Base-by-base conservation (phyloP, 2,888 invertebrate genomes). In the Nematopogon swammerdamellus region DNA sequence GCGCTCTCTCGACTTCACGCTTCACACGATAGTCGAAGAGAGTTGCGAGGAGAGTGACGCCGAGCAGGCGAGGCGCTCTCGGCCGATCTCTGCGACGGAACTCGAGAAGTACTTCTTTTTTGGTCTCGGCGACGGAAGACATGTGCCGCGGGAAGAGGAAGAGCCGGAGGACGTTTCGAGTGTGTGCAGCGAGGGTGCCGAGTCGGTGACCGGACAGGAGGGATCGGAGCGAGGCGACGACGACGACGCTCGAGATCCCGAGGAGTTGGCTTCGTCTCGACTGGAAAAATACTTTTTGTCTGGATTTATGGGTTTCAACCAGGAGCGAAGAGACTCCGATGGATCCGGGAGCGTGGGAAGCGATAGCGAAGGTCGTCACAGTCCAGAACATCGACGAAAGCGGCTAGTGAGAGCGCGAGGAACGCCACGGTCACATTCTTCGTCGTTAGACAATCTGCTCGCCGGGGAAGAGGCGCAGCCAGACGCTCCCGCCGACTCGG, bases 11-110 rank as follows among this genome's bases (percentile, higher is more conserved):
- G 93, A 95, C 71, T 93, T 94, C 65, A 94, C 94, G 1, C 75
- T 95, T 54, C 95, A 95, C 64, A 95, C 95, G 1, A 95, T 95
- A 58, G 89, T 94, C 20, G 95, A 95, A 74, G 95, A 95, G 72
- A 94, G 93, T 61, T 95, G 95, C 68, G 95, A 95, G 74, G 95
- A 95, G 70, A 94, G 94, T 68, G 92, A 92, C 70, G 84, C 89
- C 53, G 92, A 92, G 60, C 67, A 75, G 57, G 68, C 69, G 62
- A 81, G 79, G 73, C 84, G 85, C 68, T 82, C 82, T 56, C 81
- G 89, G 50, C 87, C 88, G 30, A 81, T 86, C 51, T 90, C 90
- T 1, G 87, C 91, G 1, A 92, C 93, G 0, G 92, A 94, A 62
- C 70, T 95, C 54, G 95, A 95, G 67, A 94, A 92, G 68, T 95